Base-by-base conservation (phyloP, 2,888 invertebrate genomes). In the Mythimna impura region DNA sequence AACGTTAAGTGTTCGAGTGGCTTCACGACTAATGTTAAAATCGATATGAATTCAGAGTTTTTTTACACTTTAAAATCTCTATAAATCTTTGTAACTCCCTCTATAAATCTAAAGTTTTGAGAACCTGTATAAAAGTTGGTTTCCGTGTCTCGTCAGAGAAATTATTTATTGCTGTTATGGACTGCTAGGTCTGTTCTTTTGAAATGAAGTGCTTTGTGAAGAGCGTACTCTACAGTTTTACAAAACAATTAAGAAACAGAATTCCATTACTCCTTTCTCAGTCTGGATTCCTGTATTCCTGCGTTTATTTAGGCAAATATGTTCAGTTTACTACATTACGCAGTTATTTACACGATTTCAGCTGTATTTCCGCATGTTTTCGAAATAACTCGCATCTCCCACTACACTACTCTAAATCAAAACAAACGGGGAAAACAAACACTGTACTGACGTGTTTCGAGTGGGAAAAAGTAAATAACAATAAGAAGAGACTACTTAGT, bases 391-490 rank as follows among this genome's bases (percentile, higher is more conserved):
- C 55, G 22, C 73, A 54, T 73, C 40, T 22, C 50, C 12, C 70
- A 60, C 58, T 60, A 67, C 70, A 61, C 66, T 71, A 57, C 43
- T 66, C 52, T 70, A 71, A 80, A 82, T 80, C 80, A 82, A 78
- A 82, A 76, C 71, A 79, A 80, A 76, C 72, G 55, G 61, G 71
- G 52, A 75, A 78, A 78, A 82, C 68, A 82, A 80, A 72, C 74
- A 74, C 71, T 64, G 52, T 71, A 74, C 60, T 78, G 81, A 76
- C 73, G 71, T 80, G 76, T 71, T 70, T 57, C 74, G 72, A 73
- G 75, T 81, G 76, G 75, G 81, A 83, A 73, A 80, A 80, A 85
- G 73, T 86, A 86, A 86, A 80, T 83, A 82, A 85, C 85, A 84
- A 81, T 81, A 83, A 84, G 84, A 82, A 70, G 69, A 73, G 84